A percentile compares a stretch with the other conserved stretches of the same genome.
phyloP scores from a whole-genome alignment of 2,888 invertebrate genomes.

The Drosophila peninsularis region DNA sequence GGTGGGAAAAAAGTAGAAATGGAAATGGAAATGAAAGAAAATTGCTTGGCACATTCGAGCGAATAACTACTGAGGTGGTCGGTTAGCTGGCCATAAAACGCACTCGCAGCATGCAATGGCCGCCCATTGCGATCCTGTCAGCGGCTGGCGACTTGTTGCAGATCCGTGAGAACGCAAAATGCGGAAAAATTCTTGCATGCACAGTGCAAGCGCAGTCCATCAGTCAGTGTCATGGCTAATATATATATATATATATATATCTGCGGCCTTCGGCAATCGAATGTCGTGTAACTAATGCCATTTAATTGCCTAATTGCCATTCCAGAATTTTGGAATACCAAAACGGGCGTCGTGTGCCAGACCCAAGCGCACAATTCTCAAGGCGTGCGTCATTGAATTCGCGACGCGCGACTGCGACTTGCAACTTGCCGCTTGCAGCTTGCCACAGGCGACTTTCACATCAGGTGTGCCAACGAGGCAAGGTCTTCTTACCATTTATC shows the following conservation, averaged over 20 bases:
- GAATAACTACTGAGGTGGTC: slow-evolving; percentile 74
- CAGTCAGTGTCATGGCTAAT: slow-evolving; percentile 11
- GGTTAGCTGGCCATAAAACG: slow-evolving; percentile 67
- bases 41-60: slow-evolving; percentile 31
- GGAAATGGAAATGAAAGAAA: background rate
- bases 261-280: slow-evolving; percentile 54
- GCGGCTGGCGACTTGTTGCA: slow-evolving; percentile 52
- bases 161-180: slow-evolving; percentile 55
- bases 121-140: slow-evolving; percentile 40
- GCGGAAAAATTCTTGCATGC: slow-evolving; percentile 21
- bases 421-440: slow-evolving; percentile 1
- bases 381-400: slow-evolving; percentile 66
- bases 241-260: background rate
- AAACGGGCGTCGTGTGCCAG: slow-evolving; percentile 63
- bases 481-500: slow-evolving; percentile 24
- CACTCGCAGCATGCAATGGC: slow-evolving; percentile 31
- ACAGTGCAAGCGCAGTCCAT: background rate
- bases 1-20: background rate
- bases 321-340: slow-evolving; percentile 28
- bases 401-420: slow-evolving; percentile 10
- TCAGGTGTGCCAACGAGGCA: slow-evolving; percentile 40
- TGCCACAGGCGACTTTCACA: slow-evolving; percentile 6
- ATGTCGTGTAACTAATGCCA: slow-evolving; percentile 59
- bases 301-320: slow-evolving; percentile 74
- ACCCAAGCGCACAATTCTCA: slow-evolving; percentile 14